Evolutionary conservation across 2,888 invertebrate genomes (phyloP), one percentile per base, ranked within the genome.

Genomic region (Celastrina argiolus): DNA sequence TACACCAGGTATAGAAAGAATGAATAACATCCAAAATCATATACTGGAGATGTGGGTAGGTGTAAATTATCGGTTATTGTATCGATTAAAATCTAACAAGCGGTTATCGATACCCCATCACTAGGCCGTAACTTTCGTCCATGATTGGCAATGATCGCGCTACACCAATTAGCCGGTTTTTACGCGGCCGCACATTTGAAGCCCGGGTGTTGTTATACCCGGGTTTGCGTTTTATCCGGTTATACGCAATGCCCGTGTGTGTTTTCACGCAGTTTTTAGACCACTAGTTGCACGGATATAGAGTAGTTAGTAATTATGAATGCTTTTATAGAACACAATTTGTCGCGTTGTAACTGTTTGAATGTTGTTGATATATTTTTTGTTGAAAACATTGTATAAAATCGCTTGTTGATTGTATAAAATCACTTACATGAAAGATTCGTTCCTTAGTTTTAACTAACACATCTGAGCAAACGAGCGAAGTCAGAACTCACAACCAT

Each of bases 151-250:
- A 84, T 87, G 87, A 87, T 87, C 86, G 80, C 75, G 76, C 75
- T 77, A 78, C 78, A 78, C 82, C 88, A 88, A 89, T 90, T 87
- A 88, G 86, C 84, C 82, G 82, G 82, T 90, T 90, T 90, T 90
- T 90, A 87, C 87, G 81, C 84, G 75, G 79, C 81, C 82, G 75
- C 82, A 81, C 84, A 85, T 86, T 84, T 82, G 81, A 77, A 78
- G 81, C 78, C 70, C 72, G 74, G 69, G 69, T 41, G 18, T 26
- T 36, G 68, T 69, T 73, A 31, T 58, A 31, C 28, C 31, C 58
- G 58, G 68, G n/a, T n/a, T n/a, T n/a, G n/a, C n/a, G n/a, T n/a
- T n/a, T n/a, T n/a, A n/a, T n/a, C n/a, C n/a, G n/a, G n/a, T n/a
- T n/a, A n/a, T 69, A 68, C 69, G 65, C 69, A 68, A 70, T 69